phyloP scores from a whole-genome alignment of 1,140 invertebrate genomes.

The Sesamia nonagrioides region DNA sequence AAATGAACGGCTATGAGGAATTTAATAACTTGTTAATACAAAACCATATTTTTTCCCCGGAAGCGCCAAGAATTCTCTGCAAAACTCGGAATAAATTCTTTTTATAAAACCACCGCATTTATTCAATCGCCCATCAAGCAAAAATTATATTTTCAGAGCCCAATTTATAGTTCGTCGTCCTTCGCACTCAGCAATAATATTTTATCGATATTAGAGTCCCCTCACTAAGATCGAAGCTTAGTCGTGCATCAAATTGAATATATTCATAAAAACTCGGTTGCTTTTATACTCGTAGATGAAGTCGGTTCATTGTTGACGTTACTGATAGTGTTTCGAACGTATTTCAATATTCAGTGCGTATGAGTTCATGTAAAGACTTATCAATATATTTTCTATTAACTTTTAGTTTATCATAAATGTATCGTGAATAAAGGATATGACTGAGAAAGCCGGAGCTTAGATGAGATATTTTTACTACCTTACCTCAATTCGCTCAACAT shows the following conservation, averaged over 20 bases:
- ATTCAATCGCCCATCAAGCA: conserved; percentile 16
- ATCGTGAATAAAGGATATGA: neutral
- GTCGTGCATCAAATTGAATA: conserved; percentile 65
- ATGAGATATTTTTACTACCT: no score
- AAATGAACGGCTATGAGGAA: no score
- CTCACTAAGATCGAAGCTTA: conserved; percentile 57
- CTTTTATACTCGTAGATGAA: conserved; percentile 47
- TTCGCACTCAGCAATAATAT: conserved; percentile 47
- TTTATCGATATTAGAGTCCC: conserved; percentile 52
- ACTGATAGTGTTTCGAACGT: conserved; percentile 49
- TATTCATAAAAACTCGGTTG: conserved; percentile 61
- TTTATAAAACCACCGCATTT: neutral
- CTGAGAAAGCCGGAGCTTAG: neutral
- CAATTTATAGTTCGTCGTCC: conserved; percentile 45
- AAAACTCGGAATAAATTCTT: neutral
- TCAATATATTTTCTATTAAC: conserved; percentile 13
- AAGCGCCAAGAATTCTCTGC: neutral
- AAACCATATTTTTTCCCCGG: no score
- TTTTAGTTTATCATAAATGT: conserved; percentile 33
- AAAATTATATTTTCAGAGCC: conserved; percentile 42
- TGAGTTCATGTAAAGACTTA: conserved; percentile 11
- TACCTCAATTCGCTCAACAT: no score
- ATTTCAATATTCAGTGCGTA: conserved; percentile 38
- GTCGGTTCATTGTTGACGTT: conserved; percentile 55
- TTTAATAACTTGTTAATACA: no score